Conservation (phyloP, 2,113 vertebrate genomes). For the Pampusana beccarii region DNA sequence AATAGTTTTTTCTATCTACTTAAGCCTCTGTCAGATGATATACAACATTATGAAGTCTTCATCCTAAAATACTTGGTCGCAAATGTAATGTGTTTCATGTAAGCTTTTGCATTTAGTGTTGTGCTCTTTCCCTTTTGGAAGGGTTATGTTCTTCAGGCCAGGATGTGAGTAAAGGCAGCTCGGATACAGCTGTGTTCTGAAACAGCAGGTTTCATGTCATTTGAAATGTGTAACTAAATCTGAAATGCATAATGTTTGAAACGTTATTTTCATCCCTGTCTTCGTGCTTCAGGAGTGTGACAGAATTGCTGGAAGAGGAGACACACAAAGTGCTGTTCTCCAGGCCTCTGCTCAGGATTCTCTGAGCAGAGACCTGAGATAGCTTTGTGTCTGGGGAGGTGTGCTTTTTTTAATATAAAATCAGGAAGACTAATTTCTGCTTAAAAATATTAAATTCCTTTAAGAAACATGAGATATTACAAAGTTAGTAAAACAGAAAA, state of each 20-base stretch:
- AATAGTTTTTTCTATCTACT: neutral
- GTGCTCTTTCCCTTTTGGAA: neutral
- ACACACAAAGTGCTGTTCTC: neutral
- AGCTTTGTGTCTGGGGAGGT: neutral
- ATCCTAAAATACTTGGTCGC: neutral
- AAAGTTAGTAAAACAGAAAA: neutral
- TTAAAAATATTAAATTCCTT: neutral
- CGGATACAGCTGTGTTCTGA: neutral
- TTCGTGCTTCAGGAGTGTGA: neutral
- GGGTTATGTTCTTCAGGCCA: neutral
- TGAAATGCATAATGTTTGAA: neutral
- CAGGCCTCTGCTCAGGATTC: neutral
- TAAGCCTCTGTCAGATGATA: neutral
- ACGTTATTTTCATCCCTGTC: neutral
- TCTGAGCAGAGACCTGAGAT: neutral
- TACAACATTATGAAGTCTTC: neutral
- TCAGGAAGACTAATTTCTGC: neutral
- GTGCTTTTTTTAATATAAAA: neutral
- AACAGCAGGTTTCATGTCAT: neutral
- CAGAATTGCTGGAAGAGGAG: neutral
- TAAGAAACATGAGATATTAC: neutral
- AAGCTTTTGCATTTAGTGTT: neutral
- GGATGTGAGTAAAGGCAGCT: neutral
- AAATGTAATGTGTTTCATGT: neutral
- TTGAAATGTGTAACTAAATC: neutral